Evolutionary conservation across 2,797 vertebrate genomes (phyloP), one percentile per base, ranked within the genome.

Genomic region (Acanthopagrus latus): DNA sequence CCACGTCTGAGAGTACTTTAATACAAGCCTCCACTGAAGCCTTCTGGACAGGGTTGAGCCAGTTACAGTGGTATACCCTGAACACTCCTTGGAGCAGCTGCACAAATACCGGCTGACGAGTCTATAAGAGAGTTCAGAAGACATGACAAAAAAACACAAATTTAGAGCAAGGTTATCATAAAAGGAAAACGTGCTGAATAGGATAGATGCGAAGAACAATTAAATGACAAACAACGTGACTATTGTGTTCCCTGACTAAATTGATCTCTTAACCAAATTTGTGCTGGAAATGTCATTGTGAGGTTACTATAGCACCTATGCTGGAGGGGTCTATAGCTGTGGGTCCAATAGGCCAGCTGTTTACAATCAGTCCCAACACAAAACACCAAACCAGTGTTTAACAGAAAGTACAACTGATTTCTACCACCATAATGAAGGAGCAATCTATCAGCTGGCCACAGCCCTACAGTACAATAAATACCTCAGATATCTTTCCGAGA

Each of bases 1-100:
- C 98, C 64, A 99, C 98, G 71, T 99, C 98, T 12, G 98, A 99
- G 41, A 99, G 96, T 23, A 99, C 98, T 75, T 99, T 97, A 81
- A 99, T 99, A 77, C 98, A 99, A 91, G 97, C 96, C 90, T 99
- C 98, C 82, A 99, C 98, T 0, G 97, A 98, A 2, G 97, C 98
- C 87, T 99, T 99, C 86, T 99, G 98, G 77, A 96, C 92, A 0
- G 98, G 97, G 89, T 95, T 91, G 5, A 99, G 93, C 98, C 98
- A 99, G 92, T 94, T 97, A 92, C 98, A 99, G 91, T 99, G 98
- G 91, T 97, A 99, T 0, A 99, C 97, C 68, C 98, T 93, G 92
- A 99, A 99, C 43, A 99, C 98, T 0, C 98, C 98, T 88, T 99
- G 98, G 71, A 99, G 94, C 79, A 99, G 92, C 82, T 99, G 98